These are phyloP conservation scores for Heliconius hortense DNA, from an alignment of 2,888 invertebrate genomes.

Conservation along the genomic window DNA sequence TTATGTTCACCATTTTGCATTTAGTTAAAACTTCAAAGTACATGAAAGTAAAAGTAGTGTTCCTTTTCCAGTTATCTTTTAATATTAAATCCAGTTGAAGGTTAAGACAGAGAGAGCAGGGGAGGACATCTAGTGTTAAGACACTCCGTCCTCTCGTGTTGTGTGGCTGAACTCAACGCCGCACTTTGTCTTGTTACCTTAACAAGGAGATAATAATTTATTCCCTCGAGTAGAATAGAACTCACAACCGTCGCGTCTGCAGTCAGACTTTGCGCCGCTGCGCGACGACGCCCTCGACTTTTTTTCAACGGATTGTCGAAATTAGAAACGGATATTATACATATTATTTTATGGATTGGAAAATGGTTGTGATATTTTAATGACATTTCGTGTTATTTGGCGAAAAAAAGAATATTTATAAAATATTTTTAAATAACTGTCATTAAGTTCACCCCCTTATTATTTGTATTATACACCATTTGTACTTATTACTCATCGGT, in stretches of 20 bases:
- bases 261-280: background rate
- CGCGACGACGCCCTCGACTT: background rate
- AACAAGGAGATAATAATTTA: background rate
- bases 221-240: background rate
- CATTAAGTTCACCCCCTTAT: too few relatives aligned
- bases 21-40: background rate
- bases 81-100: too few relatives aligned
- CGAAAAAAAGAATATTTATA: too few relatives aligned
- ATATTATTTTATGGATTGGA: too few relatives aligned
- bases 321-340: too few relatives aligned
- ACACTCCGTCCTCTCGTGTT: background rate
- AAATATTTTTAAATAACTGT: too few relatives aligned
- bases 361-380: too few relatives aligned
- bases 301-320: background rate
- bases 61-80: background rate
- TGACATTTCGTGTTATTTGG: too few relatives aligned
- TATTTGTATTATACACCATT: too few relatives aligned
- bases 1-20: background rate
- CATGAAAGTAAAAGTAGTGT: background rate
- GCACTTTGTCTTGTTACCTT: background rate
- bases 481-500: too few relatives aligned
- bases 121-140: background rate
- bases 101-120: too few relatives aligned
- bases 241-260: background rate
- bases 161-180: background rate